Percentiles rank a stretch among this genome's conserved stretches.
These are phyloP conservation scores for Knipowitschia caucasica DNA, from an alignment of 2,797 vertebrate species.

Conservation along the genomic window DNA sequence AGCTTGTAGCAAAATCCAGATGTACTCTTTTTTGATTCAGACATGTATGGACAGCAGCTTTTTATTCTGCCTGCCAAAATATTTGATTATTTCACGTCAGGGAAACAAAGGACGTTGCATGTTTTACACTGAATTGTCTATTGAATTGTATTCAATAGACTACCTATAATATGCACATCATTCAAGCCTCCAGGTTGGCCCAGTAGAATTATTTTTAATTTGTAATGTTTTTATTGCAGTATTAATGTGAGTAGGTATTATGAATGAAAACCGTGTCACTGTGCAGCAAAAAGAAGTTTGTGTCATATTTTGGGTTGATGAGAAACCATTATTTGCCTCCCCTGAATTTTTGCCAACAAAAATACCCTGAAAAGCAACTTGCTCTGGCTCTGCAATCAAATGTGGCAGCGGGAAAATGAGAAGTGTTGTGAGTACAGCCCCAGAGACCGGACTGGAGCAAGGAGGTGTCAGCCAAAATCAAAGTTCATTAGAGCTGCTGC, in stretches of 20 bases:
- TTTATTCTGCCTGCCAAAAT: not conserved
- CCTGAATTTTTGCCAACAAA: not conserved
- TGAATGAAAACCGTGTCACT: too few species aligned
- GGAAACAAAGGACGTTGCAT: too few species aligned
- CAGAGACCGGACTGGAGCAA: conserved; percentile 36
- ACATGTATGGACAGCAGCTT: not conserved
- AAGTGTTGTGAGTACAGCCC: conserved; percentile 15
- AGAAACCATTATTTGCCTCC: conserved; percentile 2
- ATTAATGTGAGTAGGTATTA: too few species aligned
- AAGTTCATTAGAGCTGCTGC: conserved; percentile 41
- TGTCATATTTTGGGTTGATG: too few species aligned
- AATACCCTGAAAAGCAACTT: conserved; percentile 3
- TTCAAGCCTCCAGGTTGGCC: too few species aligned
- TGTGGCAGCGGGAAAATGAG: conserved; percentile 8
- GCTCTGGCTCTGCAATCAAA: conserved; percentile 10
- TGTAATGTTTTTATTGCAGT: too few species aligned
- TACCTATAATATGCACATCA: too few species aligned
- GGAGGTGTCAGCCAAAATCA: conserved; percentile 43
- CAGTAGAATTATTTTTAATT: too few species aligned
- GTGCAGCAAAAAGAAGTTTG: too few species aligned
- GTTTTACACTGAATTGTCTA: too few species aligned
- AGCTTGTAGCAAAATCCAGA: conserved; percentile 30
- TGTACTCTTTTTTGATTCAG: not conserved
- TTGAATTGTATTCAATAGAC: too few species aligned
- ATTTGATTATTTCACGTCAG: not conserved